phyloP scores from a whole-genome alignment of 2,888 invertebrate species.

The Pammene fasciana region DNA sequence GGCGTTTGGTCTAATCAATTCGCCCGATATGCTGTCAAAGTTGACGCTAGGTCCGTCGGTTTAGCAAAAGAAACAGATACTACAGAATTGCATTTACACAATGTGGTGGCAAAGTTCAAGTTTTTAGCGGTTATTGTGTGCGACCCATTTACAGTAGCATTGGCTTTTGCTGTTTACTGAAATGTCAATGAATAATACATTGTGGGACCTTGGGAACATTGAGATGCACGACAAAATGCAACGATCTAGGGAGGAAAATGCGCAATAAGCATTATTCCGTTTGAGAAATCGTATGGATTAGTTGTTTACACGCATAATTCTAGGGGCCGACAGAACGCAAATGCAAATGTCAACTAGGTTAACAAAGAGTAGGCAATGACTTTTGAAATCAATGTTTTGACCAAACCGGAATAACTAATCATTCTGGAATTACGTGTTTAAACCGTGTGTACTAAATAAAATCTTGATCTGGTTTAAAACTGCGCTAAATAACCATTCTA shows the following conservation, averaged over 20 bases:
- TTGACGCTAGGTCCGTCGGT: too few species aligned
- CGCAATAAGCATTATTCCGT: constrained; percentile 5
- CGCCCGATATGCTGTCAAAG: background rate
- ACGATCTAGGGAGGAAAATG: constrained; percentile 12
- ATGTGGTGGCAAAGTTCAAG: constrained; percentile 10
- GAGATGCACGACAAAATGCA: constrained; percentile 31
- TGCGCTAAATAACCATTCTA: background rate
- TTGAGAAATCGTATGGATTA: background rate
- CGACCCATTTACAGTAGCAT: constrained; percentile 20
- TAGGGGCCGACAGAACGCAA: background rate
- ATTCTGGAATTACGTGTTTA: background rate
- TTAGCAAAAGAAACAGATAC: too few species aligned
- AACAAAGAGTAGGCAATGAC: background rate
- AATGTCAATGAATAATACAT: constrained; percentile 30
- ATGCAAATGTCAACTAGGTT: background rate
- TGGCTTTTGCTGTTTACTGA: constrained; percentile 25
- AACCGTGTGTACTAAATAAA: too few species aligned
- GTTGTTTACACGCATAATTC: constrained; percentile 3
- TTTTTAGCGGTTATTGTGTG: constrained; percentile 7
- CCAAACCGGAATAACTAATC: background rate
- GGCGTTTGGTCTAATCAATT: background rate
- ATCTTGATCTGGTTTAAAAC: too few species aligned
- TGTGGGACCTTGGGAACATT: constrained; percentile 1
- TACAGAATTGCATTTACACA: background rate
- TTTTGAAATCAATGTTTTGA: background rate